A percentile compares a stretch with the other conserved stretches of the same genome.
phyloP scores from a whole-genome alignment of 1,140 invertebrate genomes.

The Doryteuthis pealeii region DNA sequence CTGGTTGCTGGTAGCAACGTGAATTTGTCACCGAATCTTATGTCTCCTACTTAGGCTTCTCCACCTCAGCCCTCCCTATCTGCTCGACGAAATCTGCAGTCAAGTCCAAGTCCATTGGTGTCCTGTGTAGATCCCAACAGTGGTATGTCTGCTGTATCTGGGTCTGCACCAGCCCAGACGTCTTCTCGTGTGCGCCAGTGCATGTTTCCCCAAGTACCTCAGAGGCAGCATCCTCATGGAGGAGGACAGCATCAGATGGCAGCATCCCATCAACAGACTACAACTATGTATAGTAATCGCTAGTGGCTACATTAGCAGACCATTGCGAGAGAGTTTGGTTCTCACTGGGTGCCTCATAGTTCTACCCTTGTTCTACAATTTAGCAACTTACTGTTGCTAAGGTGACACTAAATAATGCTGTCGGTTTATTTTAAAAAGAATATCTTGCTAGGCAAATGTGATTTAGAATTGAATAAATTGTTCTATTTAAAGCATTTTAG shows the following conservation, averaged over 20 bases:
- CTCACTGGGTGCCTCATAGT: too few relatives aligned
- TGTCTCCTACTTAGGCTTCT: slow-evolving; percentile 27
- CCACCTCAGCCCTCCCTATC: slow-evolving; percentile 35
- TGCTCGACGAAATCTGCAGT: slow-evolving; percentile 30
- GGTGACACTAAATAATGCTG: too few relatives aligned
- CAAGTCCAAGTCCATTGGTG: slow-evolving; percentile 42
- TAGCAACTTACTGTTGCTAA: too few relatives aligned
- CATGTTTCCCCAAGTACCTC: slow-evolving; percentile 29
- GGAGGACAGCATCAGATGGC: slow-evolving; percentile 49
- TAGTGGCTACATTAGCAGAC: too few relatives aligned
- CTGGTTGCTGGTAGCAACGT: slow-evolving; percentile 65
- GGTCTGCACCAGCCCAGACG: neutral
- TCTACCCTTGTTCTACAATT: too few relatives aligned
- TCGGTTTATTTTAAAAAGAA: too few relatives aligned
- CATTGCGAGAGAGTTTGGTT: too few relatives aligned
- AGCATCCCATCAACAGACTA: slow-evolving; percentile 3
- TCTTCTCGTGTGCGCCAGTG: slow-evolving; percentile 2
- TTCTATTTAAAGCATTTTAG: too few relatives aligned
- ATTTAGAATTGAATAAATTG: too few relatives aligned
- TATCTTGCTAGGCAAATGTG: too few relatives aligned
- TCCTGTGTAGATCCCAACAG: slow-evolving; percentile 9
- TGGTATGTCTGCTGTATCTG: neutral
- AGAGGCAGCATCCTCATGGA: slow-evolving; percentile 25
- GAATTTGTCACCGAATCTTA: slow-evolving; percentile 69
- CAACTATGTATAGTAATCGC: too few relatives aligned